Evolutionary conservation across 2,113 vertebrate species (phyloP).

Genomic region (Engystomops pustulosus): DNA sequence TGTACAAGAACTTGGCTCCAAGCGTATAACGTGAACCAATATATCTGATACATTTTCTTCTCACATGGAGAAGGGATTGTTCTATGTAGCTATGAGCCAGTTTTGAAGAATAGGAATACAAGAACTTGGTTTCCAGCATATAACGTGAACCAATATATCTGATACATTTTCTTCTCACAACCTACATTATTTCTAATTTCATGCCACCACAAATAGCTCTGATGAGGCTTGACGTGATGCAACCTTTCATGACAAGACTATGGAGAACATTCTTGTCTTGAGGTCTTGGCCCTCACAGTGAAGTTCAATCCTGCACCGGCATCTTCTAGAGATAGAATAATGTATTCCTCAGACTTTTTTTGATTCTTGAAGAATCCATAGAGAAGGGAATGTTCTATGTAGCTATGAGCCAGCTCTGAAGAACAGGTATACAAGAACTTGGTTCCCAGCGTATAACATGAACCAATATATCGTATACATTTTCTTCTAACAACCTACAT

Average conservation of each 20-base stretch:
- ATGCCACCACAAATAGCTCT: not conserved
- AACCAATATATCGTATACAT: not conserved
- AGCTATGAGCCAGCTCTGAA: not conserved
- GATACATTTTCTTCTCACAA: too few relatives aligned
- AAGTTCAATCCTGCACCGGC: not conserved
- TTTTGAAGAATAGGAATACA: too few relatives aligned
- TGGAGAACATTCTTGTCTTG: too few relatives aligned
- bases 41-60: too few relatives aligned
- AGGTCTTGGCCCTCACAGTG: too few relatives aligned
- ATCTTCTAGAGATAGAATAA: not conserved
- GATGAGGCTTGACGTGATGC: not conserved
- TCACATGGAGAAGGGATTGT: not conserved
- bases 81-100: not conserved
- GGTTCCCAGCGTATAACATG: not conserved
- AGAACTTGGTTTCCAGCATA: too few relatives aligned
- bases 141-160: too few relatives aligned
- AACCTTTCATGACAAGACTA: constrained; percentile 16
- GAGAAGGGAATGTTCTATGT: not conserved
- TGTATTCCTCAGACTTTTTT: too few relatives aligned
- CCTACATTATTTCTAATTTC: not conserved
- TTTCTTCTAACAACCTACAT: not conserved
- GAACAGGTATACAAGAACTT: not conserved
- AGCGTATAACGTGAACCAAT: too few relatives aligned
- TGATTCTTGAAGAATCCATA: not conserved
- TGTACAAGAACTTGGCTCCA: too few relatives aligned